A percentile compares a stretch with the other conserved stretches of the same genome.
phyloP scores from a whole-genome alignment of 2,797 vertebrate genomes.

The Setipinna tenuifilis region DNA sequence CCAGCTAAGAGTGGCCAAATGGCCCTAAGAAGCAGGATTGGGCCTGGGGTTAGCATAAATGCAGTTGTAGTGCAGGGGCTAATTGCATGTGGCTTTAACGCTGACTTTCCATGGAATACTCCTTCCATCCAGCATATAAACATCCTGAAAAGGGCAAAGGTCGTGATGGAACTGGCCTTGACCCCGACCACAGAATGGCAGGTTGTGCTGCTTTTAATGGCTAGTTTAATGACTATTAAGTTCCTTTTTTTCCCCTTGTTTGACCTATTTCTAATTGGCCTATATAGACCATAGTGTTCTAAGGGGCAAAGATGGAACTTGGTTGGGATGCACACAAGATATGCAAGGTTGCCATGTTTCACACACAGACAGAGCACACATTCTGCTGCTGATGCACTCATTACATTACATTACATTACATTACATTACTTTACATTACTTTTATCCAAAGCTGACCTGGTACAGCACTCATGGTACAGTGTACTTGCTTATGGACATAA shows the following conservation, averaged over 20 bases:
- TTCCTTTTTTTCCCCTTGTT: not conserved
- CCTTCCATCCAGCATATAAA: not conserved
- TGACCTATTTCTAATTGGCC: constrained; percentile 25
- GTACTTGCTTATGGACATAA: too few relatives aligned
- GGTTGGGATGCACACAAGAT: not conserved
- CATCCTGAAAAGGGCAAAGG: not conserved
- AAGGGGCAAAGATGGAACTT: not conserved
- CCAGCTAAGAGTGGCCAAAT: too few relatives aligned
- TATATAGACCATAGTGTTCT: not conserved
- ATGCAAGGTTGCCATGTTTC: not conserved
- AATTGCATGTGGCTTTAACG: not conserved
- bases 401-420: not conserved
- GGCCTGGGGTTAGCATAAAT: not conserved
- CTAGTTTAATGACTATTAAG: constrained; percentile 13
- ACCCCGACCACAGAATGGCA: constrained; percentile 4
- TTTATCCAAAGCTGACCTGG: too few relatives aligned
- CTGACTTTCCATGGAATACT: not conserved
- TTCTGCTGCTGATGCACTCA: not conserved
- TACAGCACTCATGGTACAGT: too few relatives aligned
- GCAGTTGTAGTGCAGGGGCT: too few relatives aligned
- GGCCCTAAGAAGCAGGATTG: not conserved
- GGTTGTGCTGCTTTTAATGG: not conserved
- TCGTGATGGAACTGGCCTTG: constrained; percentile 1
- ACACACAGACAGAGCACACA: not conserved
- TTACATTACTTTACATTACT: too few relatives aligned